Evolutionary conservation across 2,797 vertebrate species (phyloP).

Genomic region (Cryptoblepharus egeriae): DNA sequence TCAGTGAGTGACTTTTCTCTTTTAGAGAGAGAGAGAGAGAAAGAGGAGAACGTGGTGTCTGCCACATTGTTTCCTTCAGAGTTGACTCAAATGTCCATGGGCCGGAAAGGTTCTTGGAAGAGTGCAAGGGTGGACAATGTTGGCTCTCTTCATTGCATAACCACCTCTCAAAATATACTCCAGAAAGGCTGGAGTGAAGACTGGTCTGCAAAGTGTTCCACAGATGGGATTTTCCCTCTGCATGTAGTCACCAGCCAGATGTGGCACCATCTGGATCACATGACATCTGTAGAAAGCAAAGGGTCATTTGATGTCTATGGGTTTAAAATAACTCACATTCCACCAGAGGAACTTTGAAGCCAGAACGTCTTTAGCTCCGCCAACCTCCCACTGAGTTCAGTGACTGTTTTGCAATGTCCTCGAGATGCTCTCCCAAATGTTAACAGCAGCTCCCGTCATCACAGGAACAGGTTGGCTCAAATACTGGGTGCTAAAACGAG

Average conservation of each 20-base stretch:
- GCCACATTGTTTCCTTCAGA: conserved; percentile 43
- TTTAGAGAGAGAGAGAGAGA: too few species aligned
- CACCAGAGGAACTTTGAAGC: background rate
- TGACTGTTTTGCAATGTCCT: background rate
- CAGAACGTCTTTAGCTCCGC: background rate
- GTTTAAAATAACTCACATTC: conserved; percentile 28
- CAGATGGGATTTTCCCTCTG: conserved; percentile 56
- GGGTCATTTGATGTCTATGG: conserved; percentile 32
- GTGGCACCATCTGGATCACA: conserved; percentile 54
- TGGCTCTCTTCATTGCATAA: conserved; percentile 58
- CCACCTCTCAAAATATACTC: background rate
- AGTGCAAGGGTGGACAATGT: conserved; percentile 16
- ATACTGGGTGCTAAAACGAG: conserved; percentile 1
- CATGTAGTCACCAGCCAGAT: conserved; percentile 65
- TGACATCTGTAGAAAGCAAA: conserved; percentile 19
- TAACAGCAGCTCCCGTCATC: background rate
- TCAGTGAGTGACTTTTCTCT: too few species aligned
- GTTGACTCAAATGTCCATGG: conserved; percentile 22
- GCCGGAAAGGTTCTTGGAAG: conserved; percentile 27
- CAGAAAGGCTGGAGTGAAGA: conserved; percentile 45
- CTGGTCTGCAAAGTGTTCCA: conserved; percentile 38
- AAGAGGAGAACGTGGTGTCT: conserved; percentile 22
- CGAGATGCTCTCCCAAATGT: background rate
- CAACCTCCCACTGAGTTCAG: conserved; percentile 13
- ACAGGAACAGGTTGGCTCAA: background rate